Base-by-base conservation (phyloP, 2,888 invertebrate genomes). In the Andrena minutula region DNA sequence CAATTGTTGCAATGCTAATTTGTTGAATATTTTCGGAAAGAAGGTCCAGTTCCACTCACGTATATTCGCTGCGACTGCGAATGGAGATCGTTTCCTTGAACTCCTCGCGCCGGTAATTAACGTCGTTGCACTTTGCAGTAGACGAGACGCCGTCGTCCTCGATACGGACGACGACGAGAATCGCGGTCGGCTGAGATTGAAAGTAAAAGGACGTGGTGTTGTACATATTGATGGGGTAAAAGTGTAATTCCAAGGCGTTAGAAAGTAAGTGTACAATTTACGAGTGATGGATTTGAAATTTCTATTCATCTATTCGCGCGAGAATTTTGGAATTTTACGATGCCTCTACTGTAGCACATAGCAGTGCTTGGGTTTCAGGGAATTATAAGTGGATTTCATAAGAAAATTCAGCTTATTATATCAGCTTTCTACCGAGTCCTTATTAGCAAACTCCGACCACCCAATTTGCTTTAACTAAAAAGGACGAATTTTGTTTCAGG, bases 401-500 rank as follows among this genome's bases (percentile, higher is more conserved):
- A 12, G 12, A 12, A 12, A 41, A 12, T 0, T 41, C 41, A 41
- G 10, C 41, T 12, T 12, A 41, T 41, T 12, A 35, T 12, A 16
- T 41, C 16, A 5, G 1, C 12, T 41, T 41, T 12, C 41, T 16
- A 41, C 0, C 16, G 41, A 41, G 41, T 16, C 41, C 4, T 1
- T 16, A 41, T 16, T 16, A 41, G 41, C 41, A 41, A 16, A 4
- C 41, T 41, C 16, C 53, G 23, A 8, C 20, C n/a, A 20, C 20
- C 0, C 28, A 5, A 49, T 28, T 28, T 16, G 10, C 8, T n/a
- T n/a, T 49, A 0, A 4, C 23, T 69, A 64, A 51, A n/a, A 2
- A 12, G 4, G 0, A 12, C 7, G 5, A 10, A 41, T 65, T 65
- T 0, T 71, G 69, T 95, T 95, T 64, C 95, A 97, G 97, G 97